A percentile compares a stretch with the other conserved stretches of the same genome.
Evolutionary conservation across 2,113 vertebrate genomes (phyloP).

Genomic region (Myotis yumanensis): DNA sequence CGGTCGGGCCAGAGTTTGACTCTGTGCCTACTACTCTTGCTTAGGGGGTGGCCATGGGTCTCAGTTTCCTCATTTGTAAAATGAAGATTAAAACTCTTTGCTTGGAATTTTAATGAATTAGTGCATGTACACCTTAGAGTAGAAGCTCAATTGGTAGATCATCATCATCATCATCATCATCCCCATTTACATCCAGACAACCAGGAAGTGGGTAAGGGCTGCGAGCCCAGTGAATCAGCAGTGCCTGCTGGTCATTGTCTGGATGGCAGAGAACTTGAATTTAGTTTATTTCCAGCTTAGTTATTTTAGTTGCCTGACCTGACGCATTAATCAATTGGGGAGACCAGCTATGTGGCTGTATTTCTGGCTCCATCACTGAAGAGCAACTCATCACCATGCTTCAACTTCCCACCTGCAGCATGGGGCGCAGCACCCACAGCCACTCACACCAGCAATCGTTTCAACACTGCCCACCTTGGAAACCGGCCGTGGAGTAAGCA

Average conservation of each 20-base stretch:
- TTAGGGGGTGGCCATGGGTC: not conserved
- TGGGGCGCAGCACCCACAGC: not conserved
- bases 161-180: not conserved
- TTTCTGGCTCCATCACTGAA: not conserved
- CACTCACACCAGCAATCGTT: too few species aligned
- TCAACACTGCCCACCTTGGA: not conserved
- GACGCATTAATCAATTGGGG: too few species aligned
- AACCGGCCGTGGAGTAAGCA: not conserved
- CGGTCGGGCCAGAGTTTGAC: not conserved
- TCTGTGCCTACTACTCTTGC: not conserved
- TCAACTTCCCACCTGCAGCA: conserved; percentile 20
- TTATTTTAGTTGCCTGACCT: not conserved
- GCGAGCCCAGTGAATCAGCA: not conserved
- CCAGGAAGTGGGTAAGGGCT: not conserved
- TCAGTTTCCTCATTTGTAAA: conserved; percentile 12
- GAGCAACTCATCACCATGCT: not conserved
- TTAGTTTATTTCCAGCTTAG: not conserved
- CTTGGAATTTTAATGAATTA: not conserved
- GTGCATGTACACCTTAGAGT: not conserved
- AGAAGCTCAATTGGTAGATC: not conserved
- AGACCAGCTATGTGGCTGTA: not conserved
- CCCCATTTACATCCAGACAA: not conserved
- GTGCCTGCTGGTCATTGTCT: not conserved
- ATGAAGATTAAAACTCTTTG: not conserved
- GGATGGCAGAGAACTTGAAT: not conserved